A percentile compares a stretch with the other conserved stretches of the same genome.
These are phyloP conservation scores for Clavelina lepadiformis DNA, from an alignment of 23 tunicate species.

Conservation along the genomic window DNA sequence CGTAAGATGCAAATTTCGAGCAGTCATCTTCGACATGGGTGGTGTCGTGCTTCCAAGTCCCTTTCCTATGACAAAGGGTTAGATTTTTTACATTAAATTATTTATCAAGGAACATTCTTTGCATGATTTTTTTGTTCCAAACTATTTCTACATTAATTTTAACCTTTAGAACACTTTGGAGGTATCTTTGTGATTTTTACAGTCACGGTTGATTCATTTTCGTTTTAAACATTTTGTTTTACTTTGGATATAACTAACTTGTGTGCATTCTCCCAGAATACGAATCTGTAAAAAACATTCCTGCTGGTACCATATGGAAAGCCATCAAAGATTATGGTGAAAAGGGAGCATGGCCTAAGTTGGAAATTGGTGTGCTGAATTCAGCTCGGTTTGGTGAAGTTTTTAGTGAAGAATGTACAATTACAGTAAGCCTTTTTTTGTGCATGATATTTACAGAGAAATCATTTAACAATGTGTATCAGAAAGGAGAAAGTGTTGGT, in stretches of 20 bases:
- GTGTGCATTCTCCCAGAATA: constrained; percentile 54
- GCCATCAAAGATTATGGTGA: constrained; percentile 59
- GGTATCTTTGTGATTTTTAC: too few species aligned
- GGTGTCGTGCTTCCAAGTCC: constrained; percentile 97
- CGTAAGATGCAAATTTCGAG: constrained; percentile 50
- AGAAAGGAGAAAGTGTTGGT: not conserved
- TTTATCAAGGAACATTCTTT: not conserved
- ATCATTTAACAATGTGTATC: not conserved
- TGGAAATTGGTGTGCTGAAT: constrained; percentile 74
- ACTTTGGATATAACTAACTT: too few species aligned
- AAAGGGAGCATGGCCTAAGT: constrained; percentile 80
- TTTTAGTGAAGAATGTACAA: constrained; percentile 79
- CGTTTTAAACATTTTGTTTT: too few species aligned
- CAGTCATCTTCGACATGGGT: constrained; percentile 98
- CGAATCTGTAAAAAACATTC: constrained; percentile 54
- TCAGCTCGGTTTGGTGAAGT: constrained; percentile 71
- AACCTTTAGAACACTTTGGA: too few species aligned
- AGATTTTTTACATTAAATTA: not conserved
- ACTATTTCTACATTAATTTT: too few species aligned
- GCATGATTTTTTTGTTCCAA: not conserved
- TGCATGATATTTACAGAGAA: not conserved
- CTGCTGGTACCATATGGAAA: constrained; percentile 67
- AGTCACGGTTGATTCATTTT: too few species aligned
- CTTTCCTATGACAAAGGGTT: constrained; percentile 88
- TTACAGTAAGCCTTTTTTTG: constrained; percentile 32